These are phyloP conservation scores for Mormoops blainvillei DNA, from an alignment of 2,113 vertebrate species.

Conservation along the genomic window DNA sequence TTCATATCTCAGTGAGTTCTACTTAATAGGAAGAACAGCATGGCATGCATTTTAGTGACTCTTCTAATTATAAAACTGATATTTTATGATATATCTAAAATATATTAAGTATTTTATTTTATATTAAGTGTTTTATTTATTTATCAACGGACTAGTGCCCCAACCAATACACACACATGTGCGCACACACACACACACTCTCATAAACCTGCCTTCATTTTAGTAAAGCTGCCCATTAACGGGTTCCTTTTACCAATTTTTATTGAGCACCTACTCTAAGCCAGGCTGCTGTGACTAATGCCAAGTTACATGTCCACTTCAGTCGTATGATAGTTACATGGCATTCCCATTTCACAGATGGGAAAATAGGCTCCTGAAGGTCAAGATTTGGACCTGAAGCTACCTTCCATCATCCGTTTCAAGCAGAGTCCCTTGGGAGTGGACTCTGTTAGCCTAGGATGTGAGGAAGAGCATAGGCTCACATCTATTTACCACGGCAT, in stretches of 20 bases:
- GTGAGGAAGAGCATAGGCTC: neutral
- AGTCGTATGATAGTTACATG: neutral
- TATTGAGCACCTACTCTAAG: neutral
- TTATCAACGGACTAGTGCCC: neutral
- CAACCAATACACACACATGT: neutral
- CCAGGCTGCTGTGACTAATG: neutral
- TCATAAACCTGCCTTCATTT: neutral
- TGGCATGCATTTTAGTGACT: neutral
- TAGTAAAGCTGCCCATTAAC: neutral
- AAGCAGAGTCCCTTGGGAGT: neutral
- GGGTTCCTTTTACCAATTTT: neutral
- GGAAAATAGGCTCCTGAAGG: neutral
- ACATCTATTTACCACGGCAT: neutral
- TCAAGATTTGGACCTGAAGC: neutral
- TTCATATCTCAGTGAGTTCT: neutral
- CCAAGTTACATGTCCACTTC: neutral
- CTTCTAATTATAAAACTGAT: neutral
- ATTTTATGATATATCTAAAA: neutral
- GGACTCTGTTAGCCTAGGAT: neutral
- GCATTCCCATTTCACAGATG: neutral
- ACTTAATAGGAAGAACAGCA: neutral
- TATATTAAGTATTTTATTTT: constrained; percentile 22
- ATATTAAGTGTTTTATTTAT: neutral
- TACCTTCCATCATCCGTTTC: neutral
- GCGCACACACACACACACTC: neutral